Base-by-base conservation (phyloP, 2,888 invertebrate genomes). In the Aleiodes alternator region DNA sequence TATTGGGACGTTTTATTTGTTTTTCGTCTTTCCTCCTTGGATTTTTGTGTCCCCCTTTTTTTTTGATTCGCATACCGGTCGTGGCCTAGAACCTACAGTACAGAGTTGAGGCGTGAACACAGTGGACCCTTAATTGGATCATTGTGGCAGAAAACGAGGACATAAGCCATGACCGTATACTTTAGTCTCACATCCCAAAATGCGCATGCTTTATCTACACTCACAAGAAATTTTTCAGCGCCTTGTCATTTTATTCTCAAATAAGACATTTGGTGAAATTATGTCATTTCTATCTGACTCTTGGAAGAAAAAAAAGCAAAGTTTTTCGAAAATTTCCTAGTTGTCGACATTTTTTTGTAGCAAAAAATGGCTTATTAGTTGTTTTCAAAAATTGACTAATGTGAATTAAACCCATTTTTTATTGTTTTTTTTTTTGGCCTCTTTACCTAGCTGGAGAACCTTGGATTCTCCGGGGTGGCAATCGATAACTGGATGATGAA, bases 391-490 rank as follows among this genome's bases (percentile, higher is more conserved):
- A 31, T 4, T 31, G 31, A 31, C 31, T 31, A 5, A n/a, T n/a
- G n/a, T n/a, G n/a, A n/a, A n/a, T n/a, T n/a, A n/a, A n/a, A 23
- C 1, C 23, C 1, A 23, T 23, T 23, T 23, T 23, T 23, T 23
- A 23, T 23, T 23, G 23, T 23, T 23, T 23, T 23, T 23, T 23
- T 34, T 34, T 34, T 34, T 4, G 34, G 34, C 4, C 34, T 34
- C 75, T 85, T 84, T 81, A 86, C 86, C 85, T 86, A 81, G 81
- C 78, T 57, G 85, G 85, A 79, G 86, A 86, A 80, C 78, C 80
- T 69, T 76, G 80, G 68, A 81, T 79, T 68, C 83, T 80, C 79
- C 82, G 81, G 78, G 82, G 81, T 80, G 72, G 80, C 8, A 61
- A 14, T 71, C 53, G 57, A 72, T 48, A 70, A 50, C 31, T 57